Evolutionary conservation across 2,113 vertebrate species (phyloP), one percentile per base, ranked within the genome.

Genomic region (Hiodon alosoides): DNA sequence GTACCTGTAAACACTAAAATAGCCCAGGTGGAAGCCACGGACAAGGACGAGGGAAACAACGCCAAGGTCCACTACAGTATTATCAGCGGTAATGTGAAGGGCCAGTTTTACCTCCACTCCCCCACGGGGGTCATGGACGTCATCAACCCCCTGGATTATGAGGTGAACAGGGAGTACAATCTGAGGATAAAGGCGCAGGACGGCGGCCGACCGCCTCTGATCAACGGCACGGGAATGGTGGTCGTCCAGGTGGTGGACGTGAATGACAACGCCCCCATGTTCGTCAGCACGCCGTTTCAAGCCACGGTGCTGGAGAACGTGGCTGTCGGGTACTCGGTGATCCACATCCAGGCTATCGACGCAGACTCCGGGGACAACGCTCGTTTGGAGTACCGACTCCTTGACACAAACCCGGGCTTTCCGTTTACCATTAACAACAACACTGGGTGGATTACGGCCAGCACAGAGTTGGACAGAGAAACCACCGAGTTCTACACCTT

Each of bases 281-380:
- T 99, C 62, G 95, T 99, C 74, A 99, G 97, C 84, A 99, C 96
- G 67, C 97, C 97, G 0, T 98, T 99, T 82, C 97, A 99, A 85
- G 94, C 96, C 0, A 91, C 94, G 0, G 96, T 99, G 76, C 86
- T 98, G 82, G 97, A 99, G 80, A 98, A 94, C 0, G 95, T 95
- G 57, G 91, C 93, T 0, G 74, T 95, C 1, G 96, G 97, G 0
- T 91, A 98, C 81, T 98, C 96, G 0, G 94, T 99, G 16, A 89
- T 98, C 78, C 97, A 99, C 77, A 93, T 99, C 60, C 97, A 98
- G 88, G 97, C 97, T 0, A 94, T 97, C 57, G 97, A 99, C 48
- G 91, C 94, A 0, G 97, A 99, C 76, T 92, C 96, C 0, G 96
- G 95, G 1, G 94, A 98, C 74, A 99, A 99, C 0, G 89, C 96